Evolutionary conservation across 2,797 vertebrate species (phyloP), one percentile per base, ranked within the genome.

Genomic region (Gorsachius magnificus): DNA sequence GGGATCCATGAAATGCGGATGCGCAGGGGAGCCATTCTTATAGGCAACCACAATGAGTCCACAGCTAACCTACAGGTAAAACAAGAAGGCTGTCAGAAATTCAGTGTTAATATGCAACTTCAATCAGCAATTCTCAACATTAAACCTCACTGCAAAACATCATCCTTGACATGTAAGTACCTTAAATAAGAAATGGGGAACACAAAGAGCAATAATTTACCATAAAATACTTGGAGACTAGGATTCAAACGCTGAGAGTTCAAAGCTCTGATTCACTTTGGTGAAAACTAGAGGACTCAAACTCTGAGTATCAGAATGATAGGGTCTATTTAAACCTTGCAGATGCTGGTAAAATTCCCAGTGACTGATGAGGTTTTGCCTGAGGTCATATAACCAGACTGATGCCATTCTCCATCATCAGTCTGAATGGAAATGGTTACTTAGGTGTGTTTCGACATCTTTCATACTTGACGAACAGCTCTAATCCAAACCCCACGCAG

Each of bases 21-120:
- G 99, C 6, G 98, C 99, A 1, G 99, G 99, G 13, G 98, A 99
- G 21, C 99, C 99, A 0, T 99, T 98, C 96, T 99, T 99, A 93
- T 99, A 99, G 64, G 99, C 99, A 22, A 99, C 98, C n/a, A 99
- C 99, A 48, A 99, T 98, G 79, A 99, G 98, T 46, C 99, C 99
- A 80, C 98, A 98, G 75, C 97, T 97, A 91, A 99, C 99, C 99
- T 99, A 95, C 28, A 65, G 84, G 48, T 16, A 87, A 76, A 96
- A 78, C 68, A 10, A 93, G 25, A 38, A 22, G 5, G 46, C 33
- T 71, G 83, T 50, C 84, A 97, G 38, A 45, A 64, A 72, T 22
- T 63, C 48, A 65, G 8, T 9, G 33, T 31, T 7, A 76, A 48
- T 1, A 7, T 7, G 56, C 36, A 84, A 22, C 46, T 72, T 54